Evolutionary conservation across 2,797 vertebrate genomes (phyloP), one percentile per base, ranked within the genome.

Genomic region (Acrossocheilus wenchowensis): DNA sequence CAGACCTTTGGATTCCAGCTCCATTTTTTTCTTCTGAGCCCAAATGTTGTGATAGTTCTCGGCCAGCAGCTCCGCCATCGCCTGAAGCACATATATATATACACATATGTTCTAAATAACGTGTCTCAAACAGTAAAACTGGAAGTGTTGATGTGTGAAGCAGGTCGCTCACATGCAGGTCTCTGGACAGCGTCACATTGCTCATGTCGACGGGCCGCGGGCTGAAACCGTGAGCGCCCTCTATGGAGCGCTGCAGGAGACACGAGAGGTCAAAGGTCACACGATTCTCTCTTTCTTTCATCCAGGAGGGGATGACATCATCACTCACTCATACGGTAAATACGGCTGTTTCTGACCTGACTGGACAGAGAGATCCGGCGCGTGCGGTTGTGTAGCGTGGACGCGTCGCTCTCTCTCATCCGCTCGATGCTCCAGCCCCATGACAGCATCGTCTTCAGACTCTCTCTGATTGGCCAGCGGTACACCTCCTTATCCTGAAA

Each of bases 11-110:
- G 97, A 96, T 94, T 99, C 98, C 81, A 99, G 94, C 77, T 98
- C 98, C 86, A 96, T 89, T 90, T 99, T 98, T 95, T 98, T 98
- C 93, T 97, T 98, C 93, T 96, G 97, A 72, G 98, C 97, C 98
- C 98, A 99, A 90, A 97, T 97, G 73, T 99, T 99, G 90, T 99
- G 98, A 91, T 98, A 98, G 92, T 99, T 99, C 93, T 99, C 98
- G 30, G 98, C 98, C 89, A 99, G 97, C 93, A 98, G 96, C 90
- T 99, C 98, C 62, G 98, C 97, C 97, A 99, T 98, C 10, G 98
- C 96, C 98, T 99, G 92, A 30, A 91, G 78, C 34, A 91, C n/a
- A 90, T 39, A 39, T 36, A 36, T 36, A 36, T 36, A 36, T 39
- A 39, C 6, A 39, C 6, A 39, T 39, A 39, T 39, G 39, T 30